Percentiles rank a stretch among this genome's conserved stretches.
Conservation (phyloP, 2,888 invertebrate genomes). For the Rhabditoides inermis region DNA sequence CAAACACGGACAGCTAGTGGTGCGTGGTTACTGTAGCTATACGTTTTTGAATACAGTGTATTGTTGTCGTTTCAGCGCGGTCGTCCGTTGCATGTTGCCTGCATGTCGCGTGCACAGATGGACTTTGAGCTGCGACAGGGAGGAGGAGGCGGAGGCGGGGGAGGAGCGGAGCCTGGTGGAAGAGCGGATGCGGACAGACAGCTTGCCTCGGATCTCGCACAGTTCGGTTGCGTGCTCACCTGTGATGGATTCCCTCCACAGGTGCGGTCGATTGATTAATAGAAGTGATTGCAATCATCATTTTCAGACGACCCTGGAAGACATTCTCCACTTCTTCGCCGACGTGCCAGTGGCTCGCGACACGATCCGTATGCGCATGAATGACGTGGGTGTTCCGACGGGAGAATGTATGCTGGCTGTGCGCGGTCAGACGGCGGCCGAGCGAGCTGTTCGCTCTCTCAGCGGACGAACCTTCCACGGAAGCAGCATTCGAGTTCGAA, state of each 20-base stretch:
- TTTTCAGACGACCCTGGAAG: too few species aligned
- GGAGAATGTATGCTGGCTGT: conserved; percentile 30
- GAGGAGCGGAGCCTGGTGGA: neutral
- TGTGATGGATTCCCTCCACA: conserved; percentile 24
- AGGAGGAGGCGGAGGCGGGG: neutral
- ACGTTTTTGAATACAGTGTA: too few species aligned
- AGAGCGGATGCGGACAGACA: neutral
- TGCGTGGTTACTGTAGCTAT: too few species aligned
- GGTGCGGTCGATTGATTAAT: conserved; percentile 10
- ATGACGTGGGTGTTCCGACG: conserved; percentile 18
- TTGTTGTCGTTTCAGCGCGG: too few species aligned
- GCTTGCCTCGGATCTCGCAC: conserved; percentile 10
- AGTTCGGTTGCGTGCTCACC: conserved; percentile 18
- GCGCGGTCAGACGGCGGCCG: neutral
- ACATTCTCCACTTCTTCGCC: conserved; percentile 19
- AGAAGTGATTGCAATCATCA: neutral
- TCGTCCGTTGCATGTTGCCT: too few species aligned
- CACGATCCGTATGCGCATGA: conserved; percentile 23
- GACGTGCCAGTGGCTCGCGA: conserved; percentile 18
- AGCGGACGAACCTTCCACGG: conserved; percentile 1
- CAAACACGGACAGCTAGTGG: too few species aligned
- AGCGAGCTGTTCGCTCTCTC: conserved; percentile 5
- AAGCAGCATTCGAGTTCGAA: too few species aligned
- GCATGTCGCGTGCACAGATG: too few species aligned
- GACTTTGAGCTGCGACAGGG: too few species aligned